phyloP scores from a whole-genome alignment of 1,140 invertebrate genomes.

The Helicoverpa armigera region DNA sequence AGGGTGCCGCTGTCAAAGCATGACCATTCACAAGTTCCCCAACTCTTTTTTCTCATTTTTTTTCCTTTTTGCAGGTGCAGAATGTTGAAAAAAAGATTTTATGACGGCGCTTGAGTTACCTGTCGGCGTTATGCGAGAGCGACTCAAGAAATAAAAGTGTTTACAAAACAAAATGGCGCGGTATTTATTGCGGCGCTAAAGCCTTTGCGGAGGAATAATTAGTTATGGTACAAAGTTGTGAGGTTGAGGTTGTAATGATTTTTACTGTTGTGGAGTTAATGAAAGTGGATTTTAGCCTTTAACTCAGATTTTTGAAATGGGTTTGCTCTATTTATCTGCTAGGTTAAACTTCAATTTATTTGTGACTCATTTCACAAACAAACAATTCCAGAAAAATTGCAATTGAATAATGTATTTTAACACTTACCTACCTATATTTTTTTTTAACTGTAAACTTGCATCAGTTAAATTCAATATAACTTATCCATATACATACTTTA shows the following conservation, averaged over 20 bases:
- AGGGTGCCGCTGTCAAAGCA: conserved; percentile 76
- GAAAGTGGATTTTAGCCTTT: too few species aligned
- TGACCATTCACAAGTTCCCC: conserved; percentile 44
- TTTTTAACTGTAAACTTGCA: too few species aligned
- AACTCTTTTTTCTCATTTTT: conserved; percentile 49
- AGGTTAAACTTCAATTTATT: too few species aligned
- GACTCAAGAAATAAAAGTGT: conserved; percentile 35
- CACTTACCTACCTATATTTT: too few species aligned
- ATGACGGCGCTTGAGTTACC: conserved; percentile 69
- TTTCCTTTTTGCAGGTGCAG: conserved; percentile 71
- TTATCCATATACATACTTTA: too few species aligned
- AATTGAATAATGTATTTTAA: too few species aligned
- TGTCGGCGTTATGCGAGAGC: conserved; percentile 39
- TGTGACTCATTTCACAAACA: too few species aligned
- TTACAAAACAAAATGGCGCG: conserved; percentile 7
- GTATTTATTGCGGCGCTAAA: conserved; percentile 24
- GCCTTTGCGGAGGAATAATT: conserved; percentile 4
- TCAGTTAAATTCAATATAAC: too few species aligned
- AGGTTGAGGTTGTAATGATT: not conserved
- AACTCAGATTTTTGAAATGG: too few species aligned
- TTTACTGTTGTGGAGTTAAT: not conserved
- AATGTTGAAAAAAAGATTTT: conserved; percentile 65
- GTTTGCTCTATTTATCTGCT: too few species aligned
- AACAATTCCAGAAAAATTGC: too few species aligned
- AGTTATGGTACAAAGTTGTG: conserved; percentile 3